A percentile compares a stretch with the other conserved stretches of the same genome.
Conservation (phyloP, 2,888 invertebrate genomes). For the Embidobia sp. region DNA sequence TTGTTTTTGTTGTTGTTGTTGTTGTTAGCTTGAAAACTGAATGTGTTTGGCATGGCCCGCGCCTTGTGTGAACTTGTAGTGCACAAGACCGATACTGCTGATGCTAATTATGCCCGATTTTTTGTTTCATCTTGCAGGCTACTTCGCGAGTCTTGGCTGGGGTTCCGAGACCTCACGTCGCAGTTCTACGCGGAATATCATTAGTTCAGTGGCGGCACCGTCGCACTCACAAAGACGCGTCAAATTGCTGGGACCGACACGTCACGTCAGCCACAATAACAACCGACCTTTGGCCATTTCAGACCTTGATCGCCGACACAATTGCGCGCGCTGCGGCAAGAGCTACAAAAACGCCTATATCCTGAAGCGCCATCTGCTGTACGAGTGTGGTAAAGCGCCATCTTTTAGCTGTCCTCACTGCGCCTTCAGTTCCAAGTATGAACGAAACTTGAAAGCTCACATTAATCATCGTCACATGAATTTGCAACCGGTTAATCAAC, state of each 20-base stretch:
- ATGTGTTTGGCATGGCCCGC: slow-evolving; percentile 80
- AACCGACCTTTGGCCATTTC: slow-evolving; percentile 71
- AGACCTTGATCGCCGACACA: slow-evolving; percentile 76
- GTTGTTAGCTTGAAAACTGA: slow-evolving; percentile 80
- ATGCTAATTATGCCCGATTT: slow-evolving; percentile 55
- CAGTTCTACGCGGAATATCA: slow-evolving; percentile 41
- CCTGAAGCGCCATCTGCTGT: slow-evolving; percentile 83
- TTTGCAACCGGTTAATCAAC: slow-evolving; percentile 71
- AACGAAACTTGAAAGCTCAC: slow-evolving; percentile 81
- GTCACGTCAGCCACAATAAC: slow-evolving; percentile 74
- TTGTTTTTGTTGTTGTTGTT: no score
- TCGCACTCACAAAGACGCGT: slow-evolving; percentile 78
- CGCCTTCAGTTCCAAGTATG: slow-evolving; percentile 81
- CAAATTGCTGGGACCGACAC: slow-evolving; percentile 76
- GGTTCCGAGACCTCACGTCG: slow-evolving; percentile 65
- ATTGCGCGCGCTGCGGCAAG: slow-evolving; percentile 84
- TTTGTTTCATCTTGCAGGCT: slow-evolving; percentile 74
- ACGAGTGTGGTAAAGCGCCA: slow-evolving; percentile 82
- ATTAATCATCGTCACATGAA: slow-evolving; percentile 79
- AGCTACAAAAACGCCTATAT: slow-evolving; percentile 86
- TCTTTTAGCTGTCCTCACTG: slow-evolving; percentile 81
- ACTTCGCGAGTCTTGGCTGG: slow-evolving; percentile 78
- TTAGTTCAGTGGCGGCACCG: slow-evolving; percentile 75
- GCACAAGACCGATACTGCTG: slow-evolving; percentile 13
- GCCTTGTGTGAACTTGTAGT: slow-evolving; percentile 71